Percentiles rank a stretch among this genome's conserved stretches.
These are phyloP conservation scores for Ylistrum balloti DNA, from an alignment of 1,140 invertebrate genomes.

Conservation along the genomic window DNA sequence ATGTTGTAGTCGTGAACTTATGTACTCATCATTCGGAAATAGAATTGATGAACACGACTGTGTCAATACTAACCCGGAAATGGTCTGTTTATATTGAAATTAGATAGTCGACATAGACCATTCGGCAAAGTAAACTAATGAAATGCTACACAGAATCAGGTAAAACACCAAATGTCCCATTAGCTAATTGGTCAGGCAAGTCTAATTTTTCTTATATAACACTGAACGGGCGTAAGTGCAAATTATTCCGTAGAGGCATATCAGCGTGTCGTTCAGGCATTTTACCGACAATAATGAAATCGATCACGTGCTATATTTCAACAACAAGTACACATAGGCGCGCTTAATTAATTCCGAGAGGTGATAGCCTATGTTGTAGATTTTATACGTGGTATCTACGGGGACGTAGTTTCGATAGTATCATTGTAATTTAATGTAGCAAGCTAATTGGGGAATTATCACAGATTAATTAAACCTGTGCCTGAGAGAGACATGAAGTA, in stretches of 20 bases:
- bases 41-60: not conserved
- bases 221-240: not conserved
- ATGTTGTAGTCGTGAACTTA: not conserved
- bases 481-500: too few relatives aligned
- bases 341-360: conserved; percentile 8
- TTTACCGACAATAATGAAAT: not conserved
- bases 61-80: not conserved
- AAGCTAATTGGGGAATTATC: not conserved
- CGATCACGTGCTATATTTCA: conserved; percentile 5
- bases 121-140: not conserved
- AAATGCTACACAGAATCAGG: not conserved
- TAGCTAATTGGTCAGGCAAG: conserved; percentile 26
- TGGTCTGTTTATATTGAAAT: not conserved
- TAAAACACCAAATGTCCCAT: conserved; percentile 11
- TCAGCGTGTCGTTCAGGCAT: not conserved
- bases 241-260: not conserved
- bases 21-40: not conserved
- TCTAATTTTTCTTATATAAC: conserved; percentile 21
- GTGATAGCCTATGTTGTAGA: not conserved
- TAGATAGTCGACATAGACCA: not conserved
- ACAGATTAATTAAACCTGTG: not conserved
- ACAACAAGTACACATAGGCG: not conserved
- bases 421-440: not conserved
- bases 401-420: not conserved
- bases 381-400: not conserved